Conservation (phyloP, 2,888 invertebrate species). For the Lithophane socia region DNA sequence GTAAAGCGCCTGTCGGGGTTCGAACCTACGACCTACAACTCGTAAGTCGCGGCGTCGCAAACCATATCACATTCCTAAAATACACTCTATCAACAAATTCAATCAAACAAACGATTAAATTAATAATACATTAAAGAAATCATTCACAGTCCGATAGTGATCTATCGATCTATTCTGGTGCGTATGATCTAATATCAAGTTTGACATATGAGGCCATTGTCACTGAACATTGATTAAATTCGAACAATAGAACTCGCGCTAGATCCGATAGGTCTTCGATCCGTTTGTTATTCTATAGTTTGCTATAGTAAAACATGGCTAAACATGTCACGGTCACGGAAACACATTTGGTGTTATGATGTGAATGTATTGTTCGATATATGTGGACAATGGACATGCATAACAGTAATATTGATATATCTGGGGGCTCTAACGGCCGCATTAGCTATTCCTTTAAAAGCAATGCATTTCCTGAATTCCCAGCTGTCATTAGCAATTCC, state of each 20-base stretch:
- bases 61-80: not conserved
- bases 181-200: conserved; percentile 67
- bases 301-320: conserved; percentile 8
- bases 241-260: conserved; percentile 46
- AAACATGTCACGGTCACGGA: conserved; percentile 51
- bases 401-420: not conserved
- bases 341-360: conserved; percentile 20
- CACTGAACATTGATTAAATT: conserved; percentile 57
- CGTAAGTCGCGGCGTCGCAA: no score
- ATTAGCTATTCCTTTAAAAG: no score
- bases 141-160: conserved; percentile 59
- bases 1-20: no score
- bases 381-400: not conserved
- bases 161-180: conserved; percentile 62
- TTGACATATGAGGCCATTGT: conserved; percentile 73
- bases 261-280: conserved; percentile 25
- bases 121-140: conserved; percentile 65
- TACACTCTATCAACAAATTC: conserved; percentile 14
- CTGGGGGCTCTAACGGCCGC: no score
- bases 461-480: no score
- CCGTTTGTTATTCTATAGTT: conserved; percentile 32
- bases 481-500: no score
- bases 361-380: conserved; percentile 13
- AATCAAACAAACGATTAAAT: conserved; percentile 56
- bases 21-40: no score